phyloP scores from a whole-genome alignment of 2,797 vertebrate genomes.

The Eulemur rubriventer region DNA sequence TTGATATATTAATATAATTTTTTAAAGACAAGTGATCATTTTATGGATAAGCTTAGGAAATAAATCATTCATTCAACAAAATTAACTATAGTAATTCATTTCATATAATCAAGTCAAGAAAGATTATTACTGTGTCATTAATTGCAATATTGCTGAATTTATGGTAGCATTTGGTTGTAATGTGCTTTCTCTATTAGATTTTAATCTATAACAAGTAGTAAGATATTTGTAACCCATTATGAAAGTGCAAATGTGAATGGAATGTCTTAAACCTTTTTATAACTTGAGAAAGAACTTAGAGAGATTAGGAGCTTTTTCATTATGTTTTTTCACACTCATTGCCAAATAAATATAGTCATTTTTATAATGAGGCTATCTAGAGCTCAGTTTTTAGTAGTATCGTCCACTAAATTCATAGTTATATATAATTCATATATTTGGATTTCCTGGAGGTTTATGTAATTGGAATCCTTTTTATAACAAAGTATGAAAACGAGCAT shows the following conservation, averaged over 20 bases:
- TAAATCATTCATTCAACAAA: constrained; percentile 13
- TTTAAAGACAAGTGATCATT: constrained; percentile 4
- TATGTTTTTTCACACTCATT: background rate
- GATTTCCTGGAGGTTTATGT: background rate
- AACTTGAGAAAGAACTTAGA: background rate
- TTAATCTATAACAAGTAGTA: constrained; percentile 1
- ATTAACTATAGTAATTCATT: background rate
- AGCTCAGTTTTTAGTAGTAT: background rate
- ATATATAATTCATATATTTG: background rate
- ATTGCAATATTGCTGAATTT: background rate
- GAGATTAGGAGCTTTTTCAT: background rate
- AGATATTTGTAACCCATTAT: background rate
- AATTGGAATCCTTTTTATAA: constrained; percentile 39
- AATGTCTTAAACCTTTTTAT: background rate
- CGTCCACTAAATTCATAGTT: background rate
- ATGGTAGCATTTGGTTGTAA: background rate
- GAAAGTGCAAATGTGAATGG: background rate
- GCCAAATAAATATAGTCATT: background rate
- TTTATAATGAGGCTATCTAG: background rate
- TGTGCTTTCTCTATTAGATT: background rate
- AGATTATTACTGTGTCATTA: background rate
- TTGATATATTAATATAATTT: background rate
- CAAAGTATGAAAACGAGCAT: background rate
- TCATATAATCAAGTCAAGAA: constrained; percentile 12
- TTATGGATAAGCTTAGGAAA: background rate